Conservation (phyloP, 2,888 invertebrate species). For the Lochmaea capreae region DNA sequence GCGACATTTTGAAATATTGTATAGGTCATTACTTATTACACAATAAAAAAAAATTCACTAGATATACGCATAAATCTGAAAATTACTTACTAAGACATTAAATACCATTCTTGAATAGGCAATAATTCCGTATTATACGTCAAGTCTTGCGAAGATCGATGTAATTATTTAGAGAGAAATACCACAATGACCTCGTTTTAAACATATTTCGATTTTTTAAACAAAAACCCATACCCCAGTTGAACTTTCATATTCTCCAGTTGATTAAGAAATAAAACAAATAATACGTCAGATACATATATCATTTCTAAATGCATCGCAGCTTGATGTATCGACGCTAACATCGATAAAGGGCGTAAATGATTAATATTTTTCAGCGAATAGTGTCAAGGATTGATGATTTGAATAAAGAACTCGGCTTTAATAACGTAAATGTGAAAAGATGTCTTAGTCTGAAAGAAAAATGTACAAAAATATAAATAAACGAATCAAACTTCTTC, state of each 20-base stretch:
- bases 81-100: background rate
- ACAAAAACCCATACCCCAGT: background rate
- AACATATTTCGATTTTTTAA: background rate
- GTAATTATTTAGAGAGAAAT: background rate
- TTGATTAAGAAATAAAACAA: slow-evolving; percentile 3
- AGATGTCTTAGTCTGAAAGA: background rate
- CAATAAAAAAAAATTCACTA: background rate
- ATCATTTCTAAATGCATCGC: background rate
- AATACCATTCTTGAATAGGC: slow-evolving; percentile 5
- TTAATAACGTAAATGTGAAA: background rate
- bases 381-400: slow-evolving; percentile 2
- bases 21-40: background rate
- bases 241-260: slow-evolving; percentile 1
- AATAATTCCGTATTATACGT: background rate
- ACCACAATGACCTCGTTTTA: background rate
- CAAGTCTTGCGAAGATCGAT: background rate
- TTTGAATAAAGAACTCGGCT: background rate
- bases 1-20: slow-evolving; percentile 1
- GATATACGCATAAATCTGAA: slow-evolving; percentile 15
- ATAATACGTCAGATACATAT: background rate
- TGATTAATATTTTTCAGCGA: slow-evolving; percentile 5
- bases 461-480: background rate
- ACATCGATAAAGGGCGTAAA: background rate
- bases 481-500: background rate
- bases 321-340: background rate